Evolutionary conservation across 2,113 vertebrate species (phyloP).

Genomic region (Amphiprion percula): DNA sequence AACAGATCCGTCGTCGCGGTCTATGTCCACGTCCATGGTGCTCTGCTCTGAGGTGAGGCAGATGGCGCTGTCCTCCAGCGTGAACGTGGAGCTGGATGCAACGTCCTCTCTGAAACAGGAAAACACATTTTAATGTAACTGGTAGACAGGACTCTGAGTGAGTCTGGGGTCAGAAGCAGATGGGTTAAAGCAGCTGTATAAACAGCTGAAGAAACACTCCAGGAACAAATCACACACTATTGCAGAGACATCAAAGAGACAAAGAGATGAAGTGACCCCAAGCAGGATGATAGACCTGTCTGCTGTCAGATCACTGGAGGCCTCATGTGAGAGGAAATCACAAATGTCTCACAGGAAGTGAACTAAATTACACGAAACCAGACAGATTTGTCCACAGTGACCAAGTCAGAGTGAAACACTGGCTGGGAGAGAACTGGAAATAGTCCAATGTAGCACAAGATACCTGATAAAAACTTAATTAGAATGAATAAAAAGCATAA

Average conservation of each 20-base stretch:
- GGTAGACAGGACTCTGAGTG: not conserved
- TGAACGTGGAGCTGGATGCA: slow-evolving; percentile 93
- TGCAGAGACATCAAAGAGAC: slow-evolving; percentile 15
- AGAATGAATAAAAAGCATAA: too few species aligned
- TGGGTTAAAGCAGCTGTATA: slow-evolving; percentile 26
- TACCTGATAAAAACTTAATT: too few species aligned
- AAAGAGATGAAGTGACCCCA: not conserved
- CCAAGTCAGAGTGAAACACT: not conserved
- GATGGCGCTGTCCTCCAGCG: slow-evolving; percentile 95
- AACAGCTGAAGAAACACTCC: slow-evolving; percentile 10
- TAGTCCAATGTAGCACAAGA: not conserved
- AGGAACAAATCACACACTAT: not conserved
- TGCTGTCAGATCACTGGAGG: not conserved
- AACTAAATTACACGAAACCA: slow-evolving; percentile 1
- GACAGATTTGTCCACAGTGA: not conserved
- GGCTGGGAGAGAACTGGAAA: not conserved
- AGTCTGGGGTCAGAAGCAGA: slow-evolving; percentile 4
- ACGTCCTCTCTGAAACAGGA: slow-evolving; percentile 86
- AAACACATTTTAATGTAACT: slow-evolving; percentile 11
- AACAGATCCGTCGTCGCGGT: slow-evolving; percentile 93
- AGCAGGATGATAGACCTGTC: slow-evolving; percentile 16
- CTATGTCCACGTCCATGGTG: slow-evolving; percentile 89
- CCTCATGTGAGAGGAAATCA: slow-evolving; percentile 13
- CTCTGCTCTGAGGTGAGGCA: slow-evolving; percentile 94
- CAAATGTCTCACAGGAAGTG: slow-evolving; percentile 32